These are phyloP conservation scores for Siphamia tubifer DNA, from an alignment of 2,113 vertebrate genomes.

Conservation along the genomic window DNA sequence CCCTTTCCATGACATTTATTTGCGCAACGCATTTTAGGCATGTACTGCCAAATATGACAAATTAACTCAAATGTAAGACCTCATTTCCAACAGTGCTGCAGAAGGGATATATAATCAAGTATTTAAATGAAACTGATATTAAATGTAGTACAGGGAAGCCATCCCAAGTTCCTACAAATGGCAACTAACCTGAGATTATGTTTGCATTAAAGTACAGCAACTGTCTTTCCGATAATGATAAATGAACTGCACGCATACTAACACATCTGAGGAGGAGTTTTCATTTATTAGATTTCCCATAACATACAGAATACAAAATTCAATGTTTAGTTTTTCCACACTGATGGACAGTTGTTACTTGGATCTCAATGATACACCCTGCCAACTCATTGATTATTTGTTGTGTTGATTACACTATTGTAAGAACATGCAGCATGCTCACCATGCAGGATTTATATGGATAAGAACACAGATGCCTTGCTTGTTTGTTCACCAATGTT, in stretches of 20 bases:
- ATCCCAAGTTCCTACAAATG: constrained; percentile 9
- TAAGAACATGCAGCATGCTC: constrained; percentile 72
- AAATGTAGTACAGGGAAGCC: constrained; percentile 28
- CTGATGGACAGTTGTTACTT: constrained; percentile 34
- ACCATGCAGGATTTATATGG: constrained; percentile 72
- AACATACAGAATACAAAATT: not conserved
- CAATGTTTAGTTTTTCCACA: constrained; percentile 23
- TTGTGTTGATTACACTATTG: constrained; percentile 64
- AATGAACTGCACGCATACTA: constrained; percentile 50
- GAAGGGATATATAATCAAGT: constrained; percentile 16
- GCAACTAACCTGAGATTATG: constrained; percentile 38
- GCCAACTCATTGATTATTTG: constrained; percentile 39
- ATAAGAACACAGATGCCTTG: constrained; percentile 80
- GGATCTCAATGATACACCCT: constrained; percentile 1
- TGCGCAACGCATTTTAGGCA: constrained; percentile 9
- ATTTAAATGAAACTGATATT: not conserved
- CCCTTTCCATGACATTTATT: constrained; percentile 19
- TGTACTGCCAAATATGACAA: constrained; percentile 47
- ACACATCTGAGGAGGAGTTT: constrained; percentile 39
- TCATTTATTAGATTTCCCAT: not conserved
- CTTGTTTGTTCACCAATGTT: constrained; percentile 76
- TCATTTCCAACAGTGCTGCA: constrained; percentile 8
- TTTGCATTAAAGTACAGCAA: constrained; percentile 36
- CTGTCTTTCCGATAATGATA: constrained; percentile 4
- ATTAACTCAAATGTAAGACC: constrained; percentile 15